phyloP scores from a whole-genome alignment of 35 echinoderm and acorn worm species.

The Heliocidaris erythrogramma region DNA sequence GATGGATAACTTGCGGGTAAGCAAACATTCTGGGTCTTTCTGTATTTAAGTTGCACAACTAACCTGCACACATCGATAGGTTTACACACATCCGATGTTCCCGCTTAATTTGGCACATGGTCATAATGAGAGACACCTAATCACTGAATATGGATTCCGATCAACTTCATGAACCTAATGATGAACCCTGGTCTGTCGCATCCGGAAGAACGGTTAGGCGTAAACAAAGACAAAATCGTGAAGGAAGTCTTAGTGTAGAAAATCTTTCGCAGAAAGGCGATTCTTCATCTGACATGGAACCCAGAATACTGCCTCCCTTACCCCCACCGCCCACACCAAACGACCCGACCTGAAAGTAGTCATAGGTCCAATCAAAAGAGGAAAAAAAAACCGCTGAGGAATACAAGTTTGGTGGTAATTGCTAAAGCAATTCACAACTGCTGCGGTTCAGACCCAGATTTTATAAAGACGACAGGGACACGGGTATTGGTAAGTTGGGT shows the following conservation, averaged over 20 bases:
- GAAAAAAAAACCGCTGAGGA: too few relatives aligned
- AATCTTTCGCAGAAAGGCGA: background rate
- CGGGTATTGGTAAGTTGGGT: too few relatives aligned
- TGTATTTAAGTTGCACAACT: background rate
- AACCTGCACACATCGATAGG: background rate
- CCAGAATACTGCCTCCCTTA: background rate
- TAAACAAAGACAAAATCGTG: background rate
- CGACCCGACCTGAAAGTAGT: background rate
- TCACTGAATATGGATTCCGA: too few relatives aligned
- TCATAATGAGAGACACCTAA: too few relatives aligned
- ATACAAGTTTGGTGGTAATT: too few relatives aligned
- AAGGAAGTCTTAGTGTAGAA: background rate
- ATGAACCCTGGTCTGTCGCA: background rate
- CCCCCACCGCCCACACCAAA: background rate
- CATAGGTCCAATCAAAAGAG: too few relatives aligned
- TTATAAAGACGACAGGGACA: too few relatives aligned
- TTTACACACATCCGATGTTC: background rate
- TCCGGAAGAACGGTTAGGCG: background rate
- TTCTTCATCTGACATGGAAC: background rate
- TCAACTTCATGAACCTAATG: background rate
- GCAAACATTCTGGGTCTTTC: slow-evolving; percentile 7
- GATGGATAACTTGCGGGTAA: background rate
- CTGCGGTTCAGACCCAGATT: too few relatives aligned
- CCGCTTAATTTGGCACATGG: background rate
- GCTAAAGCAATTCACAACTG: too few relatives aligned